phyloP scores from a whole-genome alignment of 2,888 invertebrate species.

The Sympetrum striolatum region DNA sequence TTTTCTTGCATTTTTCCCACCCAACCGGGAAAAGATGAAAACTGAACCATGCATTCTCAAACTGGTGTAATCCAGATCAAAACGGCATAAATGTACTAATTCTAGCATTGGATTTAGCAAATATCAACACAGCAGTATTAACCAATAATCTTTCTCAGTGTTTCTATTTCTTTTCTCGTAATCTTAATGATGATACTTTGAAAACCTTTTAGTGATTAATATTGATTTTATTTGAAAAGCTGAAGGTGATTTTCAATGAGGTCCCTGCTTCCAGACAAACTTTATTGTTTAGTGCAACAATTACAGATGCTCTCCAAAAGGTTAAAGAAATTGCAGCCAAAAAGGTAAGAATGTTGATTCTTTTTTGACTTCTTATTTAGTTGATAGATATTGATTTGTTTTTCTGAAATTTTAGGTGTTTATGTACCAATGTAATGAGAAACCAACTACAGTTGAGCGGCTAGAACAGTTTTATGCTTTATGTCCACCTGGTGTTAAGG shows the following conservation, averaged over 20 bases:
- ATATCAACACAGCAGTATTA: no score
- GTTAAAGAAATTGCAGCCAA: conserved; percentile 69
- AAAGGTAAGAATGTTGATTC: conserved; percentile 62
- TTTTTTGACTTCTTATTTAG: not conserved
- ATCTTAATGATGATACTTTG: not conserved
- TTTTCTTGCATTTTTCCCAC: no score
- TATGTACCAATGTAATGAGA: conserved; percentile 74
- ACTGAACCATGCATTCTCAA: no score
- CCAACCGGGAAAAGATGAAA: no score
- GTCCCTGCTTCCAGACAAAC: conserved; percentile 84
- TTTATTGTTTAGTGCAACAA: conserved; percentile 93
- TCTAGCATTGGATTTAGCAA: no score
- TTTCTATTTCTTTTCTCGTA: not conserved
- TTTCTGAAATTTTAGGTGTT: conserved; percentile 54
- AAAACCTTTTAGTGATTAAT: not conserved
- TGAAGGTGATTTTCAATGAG: conserved; percentile 78
- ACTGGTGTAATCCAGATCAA: no score
- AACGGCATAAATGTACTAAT: no score
- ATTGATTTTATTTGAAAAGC: conserved; percentile 53
- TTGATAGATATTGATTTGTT: not conserved
- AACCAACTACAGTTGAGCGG: conserved; percentile 83
- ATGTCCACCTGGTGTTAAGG: conserved; percentile 88
- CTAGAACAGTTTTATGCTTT: conserved; percentile 91
- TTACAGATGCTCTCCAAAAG: conserved; percentile 81
- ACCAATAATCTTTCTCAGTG: not conserved